Evolutionary conservation across 2,797 vertebrate species (phyloP), one percentile per base, ranked within the genome.

Genomic region (Graptemys geographica): DNA sequence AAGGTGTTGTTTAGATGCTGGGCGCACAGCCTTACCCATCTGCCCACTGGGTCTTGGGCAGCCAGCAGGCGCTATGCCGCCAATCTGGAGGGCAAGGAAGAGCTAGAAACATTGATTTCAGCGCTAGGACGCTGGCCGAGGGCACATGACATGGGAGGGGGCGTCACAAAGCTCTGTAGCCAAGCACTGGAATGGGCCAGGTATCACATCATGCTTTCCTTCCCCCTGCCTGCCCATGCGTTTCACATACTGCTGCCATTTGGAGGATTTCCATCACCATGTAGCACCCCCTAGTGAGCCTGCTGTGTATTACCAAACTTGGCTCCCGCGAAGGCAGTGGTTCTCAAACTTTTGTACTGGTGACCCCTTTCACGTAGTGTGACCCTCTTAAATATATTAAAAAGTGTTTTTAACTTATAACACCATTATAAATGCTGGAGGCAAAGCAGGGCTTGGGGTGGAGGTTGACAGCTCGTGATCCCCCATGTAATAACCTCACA

Each of bases 171-270:
- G 41, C 13, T 56, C 28, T 4, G 78, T 1, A 25, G 52, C 2
- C 18, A 49, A 62, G 51, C 52, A 15, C 16, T 8, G 47, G 72
- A 55, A 10, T 13, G 57, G 57, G 57, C 57, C 57, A 59, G 57
- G 57, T 13, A 23, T 12, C 23, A 25, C 15, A 2, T 7, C 7
- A 10, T 51, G 3, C 19, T 55, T 1, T n/a, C 49, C 4, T 23
- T n/a, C 51, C 52, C 41, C 12, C 2, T 31, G 2, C 5, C 1
- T 0, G 10, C 28, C 62, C 28, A 80, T 2, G 37, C 31, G 28
- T 27, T 21, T 2, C 2, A 8, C 23, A 23, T 76, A 11, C 12
- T 2, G 10, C 16, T 27, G 47, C 51, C 37, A 7, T 11, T 2
- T 16, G 53, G 15, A 53, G 53, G 52, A 28, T 25, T 56, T 4